Conservation (phyloP, 2,888 invertebrate genomes). For the Pammene aurita region DNA sequence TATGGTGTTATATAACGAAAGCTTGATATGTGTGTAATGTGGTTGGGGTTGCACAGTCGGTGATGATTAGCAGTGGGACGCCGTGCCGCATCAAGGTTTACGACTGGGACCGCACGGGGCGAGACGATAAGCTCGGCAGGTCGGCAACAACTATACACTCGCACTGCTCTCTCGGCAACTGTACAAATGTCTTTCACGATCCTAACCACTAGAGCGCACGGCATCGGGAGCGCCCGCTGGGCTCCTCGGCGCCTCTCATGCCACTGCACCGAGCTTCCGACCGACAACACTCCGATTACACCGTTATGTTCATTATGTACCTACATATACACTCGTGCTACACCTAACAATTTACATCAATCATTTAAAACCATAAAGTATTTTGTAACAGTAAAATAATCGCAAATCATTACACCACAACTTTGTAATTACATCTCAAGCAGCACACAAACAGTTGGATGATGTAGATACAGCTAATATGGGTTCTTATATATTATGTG, state of each 20-base stretch:
- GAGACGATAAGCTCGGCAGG: slow-evolving; percentile 97
- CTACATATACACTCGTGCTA: slow-evolving; percentile 1
- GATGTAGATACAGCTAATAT: background rate
- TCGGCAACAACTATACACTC: slow-evolving; percentile 68
- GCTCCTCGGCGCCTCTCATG: slow-evolving; percentile 24
- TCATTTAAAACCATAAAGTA: background rate
- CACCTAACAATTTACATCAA: slow-evolving; percentile 13
- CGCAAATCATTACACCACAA: background rate
- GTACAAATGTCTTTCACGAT: slow-evolving; percentile 29
- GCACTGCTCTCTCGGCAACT: slow-evolving; percentile 28
- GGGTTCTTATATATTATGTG: background rate
- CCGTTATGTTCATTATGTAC: slow-evolving; percentile 19
- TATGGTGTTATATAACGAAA: slow-evolving; percentile 13
- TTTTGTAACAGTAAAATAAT: background rate
- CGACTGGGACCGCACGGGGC: slow-evolving; percentile 96
- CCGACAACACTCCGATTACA: slow-evolving; percentile 1
- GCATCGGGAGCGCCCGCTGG: slow-evolving; percentile 15
- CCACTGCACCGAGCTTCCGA: slow-evolving; percentile 28
- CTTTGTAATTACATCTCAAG: background rate
- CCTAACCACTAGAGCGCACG: slow-evolving; percentile 35
- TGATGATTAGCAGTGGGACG: slow-evolving; percentile 67
- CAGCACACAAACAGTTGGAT: background rate
- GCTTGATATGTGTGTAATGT: slow-evolving; percentile 59
- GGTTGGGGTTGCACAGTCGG: slow-evolving; percentile 78
- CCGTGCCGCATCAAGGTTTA: slow-evolving; percentile 85